Evolutionary conservation across 2,888 invertebrate species (phyloP).

Genomic region (Xestia rhomboidea): DNA sequence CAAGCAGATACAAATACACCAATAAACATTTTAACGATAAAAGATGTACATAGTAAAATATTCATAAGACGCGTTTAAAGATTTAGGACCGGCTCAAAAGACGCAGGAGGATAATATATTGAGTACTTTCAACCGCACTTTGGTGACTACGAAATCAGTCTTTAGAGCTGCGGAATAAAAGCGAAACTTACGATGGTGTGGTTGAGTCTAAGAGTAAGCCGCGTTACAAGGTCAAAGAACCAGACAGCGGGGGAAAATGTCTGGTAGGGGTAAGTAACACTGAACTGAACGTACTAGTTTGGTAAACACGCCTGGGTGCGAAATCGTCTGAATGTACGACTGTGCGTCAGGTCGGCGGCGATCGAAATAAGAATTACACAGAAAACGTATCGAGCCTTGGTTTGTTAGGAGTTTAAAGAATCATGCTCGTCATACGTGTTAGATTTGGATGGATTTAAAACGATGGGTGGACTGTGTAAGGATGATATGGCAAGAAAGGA

Average conservation of each 20-base stretch:
- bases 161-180: slow-evolving; percentile 8
- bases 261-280: slow-evolving; percentile 54
- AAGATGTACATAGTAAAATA: slow-evolving; percentile 55
- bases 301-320: slow-evolving; percentile 25
- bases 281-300: slow-evolving; percentile 49
- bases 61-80: slow-evolving; percentile 57
- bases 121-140: slow-evolving; percentile 16
- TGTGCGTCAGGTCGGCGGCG: neutral
- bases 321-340: slow-evolving; percentile 15
- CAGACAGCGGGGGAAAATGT: slow-evolving; percentile 69
- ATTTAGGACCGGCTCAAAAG: slow-evolving; percentile 61
- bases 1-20: slow-evolving; percentile 45
- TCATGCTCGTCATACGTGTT: neutral
- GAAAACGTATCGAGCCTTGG: neutral
- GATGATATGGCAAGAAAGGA: too few relatives aligned
- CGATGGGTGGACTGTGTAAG: too few relatives aligned
- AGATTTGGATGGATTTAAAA: too few relatives aligned
- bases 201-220: slow-evolving; percentile 36
- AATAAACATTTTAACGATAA: slow-evolving; percentile 56
- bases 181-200: neutral
- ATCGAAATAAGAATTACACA: neutral
- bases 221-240: slow-evolving; percentile 74
- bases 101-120: slow-evolving; percentile 63
- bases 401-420: neutral
- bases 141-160: neutral